Conservation (phyloP, 1,140 invertebrate genomes). For the Drosophila insularis region DNA sequence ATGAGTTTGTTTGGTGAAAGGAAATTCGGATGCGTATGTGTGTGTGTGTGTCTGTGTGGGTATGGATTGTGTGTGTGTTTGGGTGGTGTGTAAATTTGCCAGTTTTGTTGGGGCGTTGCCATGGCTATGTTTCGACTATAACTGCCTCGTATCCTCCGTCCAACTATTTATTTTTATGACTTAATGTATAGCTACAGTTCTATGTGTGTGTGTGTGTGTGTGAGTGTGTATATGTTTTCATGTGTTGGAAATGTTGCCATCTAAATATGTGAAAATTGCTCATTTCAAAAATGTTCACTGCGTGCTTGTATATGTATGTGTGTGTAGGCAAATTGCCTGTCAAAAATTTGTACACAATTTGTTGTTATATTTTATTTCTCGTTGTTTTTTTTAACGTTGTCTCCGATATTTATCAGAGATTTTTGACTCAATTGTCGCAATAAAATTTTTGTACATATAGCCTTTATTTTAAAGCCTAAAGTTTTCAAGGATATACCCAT, state of each 20-base stretch:
- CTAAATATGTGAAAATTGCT: conserved; percentile 80
- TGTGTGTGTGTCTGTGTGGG: conserved; percentile 5
- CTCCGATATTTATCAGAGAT: conserved; percentile 63
- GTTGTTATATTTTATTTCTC: conserved; percentile 44
- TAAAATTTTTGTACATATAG: conserved; percentile 48
- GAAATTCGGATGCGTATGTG: conserved; percentile 43
- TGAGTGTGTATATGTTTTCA: conserved; percentile 21
- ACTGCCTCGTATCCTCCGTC: conserved; percentile 53
- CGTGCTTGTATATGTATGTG: conserved; percentile 2
- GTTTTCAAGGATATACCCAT: not conserved
- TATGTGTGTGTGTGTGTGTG: conserved; percentile 22
- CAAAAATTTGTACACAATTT: conserved; percentile 75
- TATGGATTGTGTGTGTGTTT: not conserved
- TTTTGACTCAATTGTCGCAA: conserved; percentile 58
- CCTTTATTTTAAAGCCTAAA: conserved; percentile 15
- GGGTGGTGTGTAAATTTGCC: not conserved
- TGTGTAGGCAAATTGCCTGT: conserved; percentile 76
- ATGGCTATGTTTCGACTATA: conserved; percentile 53
- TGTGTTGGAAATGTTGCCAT: conserved; percentile 57
- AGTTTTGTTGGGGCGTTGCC: conserved; percentile 37
- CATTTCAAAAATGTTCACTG: conserved; percentile 66
- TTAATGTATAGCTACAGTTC: conserved; percentile 65
- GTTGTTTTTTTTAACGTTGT: conserved; percentile 28
- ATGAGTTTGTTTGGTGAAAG: conserved; percentile 48
- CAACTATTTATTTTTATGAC: conserved; percentile 79